Evolutionary conservation across 2,888 invertebrate genomes (phyloP).

Genomic region (Xestia c-nigrum): DNA sequence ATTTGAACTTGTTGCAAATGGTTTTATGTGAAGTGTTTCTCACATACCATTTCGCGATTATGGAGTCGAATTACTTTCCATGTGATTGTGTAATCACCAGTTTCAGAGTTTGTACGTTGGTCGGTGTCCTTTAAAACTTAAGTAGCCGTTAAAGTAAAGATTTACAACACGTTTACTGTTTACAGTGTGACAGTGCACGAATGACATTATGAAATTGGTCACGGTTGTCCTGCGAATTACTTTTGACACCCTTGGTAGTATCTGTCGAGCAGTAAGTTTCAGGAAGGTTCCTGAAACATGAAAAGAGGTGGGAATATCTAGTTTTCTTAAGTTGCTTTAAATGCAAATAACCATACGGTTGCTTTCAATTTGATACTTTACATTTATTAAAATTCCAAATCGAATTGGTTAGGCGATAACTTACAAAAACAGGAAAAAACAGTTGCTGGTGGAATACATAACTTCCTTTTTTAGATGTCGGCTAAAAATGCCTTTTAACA

Average conservation of each 20-base stretch:
- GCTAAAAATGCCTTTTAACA: not conserved
- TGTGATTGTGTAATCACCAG: constrained; percentile 19
- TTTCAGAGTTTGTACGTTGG: not conserved
- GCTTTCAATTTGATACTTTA: not conserved
- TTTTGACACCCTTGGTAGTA: not conserved
- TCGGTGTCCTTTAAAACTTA: not conserved
- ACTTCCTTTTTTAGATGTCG: too few species aligned
- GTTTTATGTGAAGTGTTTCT: constrained; percentile 33
- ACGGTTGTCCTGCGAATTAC: not conserved
- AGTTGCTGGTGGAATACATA: too few species aligned
- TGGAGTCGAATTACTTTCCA: constrained; percentile 11
- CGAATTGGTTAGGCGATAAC: not conserved
- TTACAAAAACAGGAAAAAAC: not conserved
- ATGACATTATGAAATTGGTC: not conserved
- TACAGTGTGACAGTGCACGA: not conserved
- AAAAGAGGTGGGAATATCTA: not conserved
- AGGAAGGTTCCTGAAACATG: not conserved
- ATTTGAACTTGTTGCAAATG: constrained; percentile 40
- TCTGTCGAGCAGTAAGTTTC: not conserved
- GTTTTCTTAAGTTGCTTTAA: not conserved
- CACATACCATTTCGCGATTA: constrained; percentile 39
- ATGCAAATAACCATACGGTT: not conserved
- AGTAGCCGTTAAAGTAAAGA: constrained; percentile 5
- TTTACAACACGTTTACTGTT: not conserved
- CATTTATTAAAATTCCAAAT: not conserved